phyloP scores from a whole-genome alignment of 2,888 invertebrate species.

The Neoascia interrupta region DNA sequence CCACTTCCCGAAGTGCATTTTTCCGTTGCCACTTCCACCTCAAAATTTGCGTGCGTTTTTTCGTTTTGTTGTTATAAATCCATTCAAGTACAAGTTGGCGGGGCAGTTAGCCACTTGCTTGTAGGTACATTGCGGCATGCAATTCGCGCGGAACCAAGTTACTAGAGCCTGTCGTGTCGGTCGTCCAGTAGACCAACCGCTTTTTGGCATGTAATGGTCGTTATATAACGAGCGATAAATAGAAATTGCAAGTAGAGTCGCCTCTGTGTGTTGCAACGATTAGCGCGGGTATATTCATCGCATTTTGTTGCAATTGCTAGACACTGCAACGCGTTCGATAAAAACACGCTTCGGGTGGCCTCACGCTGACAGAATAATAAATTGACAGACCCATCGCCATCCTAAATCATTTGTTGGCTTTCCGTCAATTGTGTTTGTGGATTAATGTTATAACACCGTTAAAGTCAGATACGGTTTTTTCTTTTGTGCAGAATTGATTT shows the following conservation, averaged over 20 bases:
- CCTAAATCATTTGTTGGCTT: not conserved
- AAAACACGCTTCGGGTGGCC: too few relatives aligned
- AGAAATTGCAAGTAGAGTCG: slow-evolving; percentile 55
- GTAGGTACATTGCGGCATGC: slow-evolving; percentile 23
- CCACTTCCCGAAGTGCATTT: slow-evolving; percentile 60
- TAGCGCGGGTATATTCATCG: slow-evolving; percentile 17
- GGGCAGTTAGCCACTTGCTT: slow-evolving; percentile 21
- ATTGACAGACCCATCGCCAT: slow-evolving; percentile 39
- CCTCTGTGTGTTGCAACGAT: slow-evolving; percentile 46
- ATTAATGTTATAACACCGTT: slow-evolving; percentile 1
- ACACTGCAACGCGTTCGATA: slow-evolving; percentile 34
- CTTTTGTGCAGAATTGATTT: slow-evolving; percentile 13
- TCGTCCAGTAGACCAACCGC: slow-evolving; percentile 37
- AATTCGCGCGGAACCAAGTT: slow-evolving; percentile 61
- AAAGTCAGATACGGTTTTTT: slow-evolving; percentile 40
- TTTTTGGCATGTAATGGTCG: slow-evolving; percentile 25
- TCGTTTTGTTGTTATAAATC: too few relatives aligned
- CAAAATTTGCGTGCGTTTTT: slow-evolving; percentile 7
- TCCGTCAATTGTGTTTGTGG: slow-evolving; percentile 10
- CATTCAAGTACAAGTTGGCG: slow-evolving; percentile 45
- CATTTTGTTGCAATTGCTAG: slow-evolving; percentile 44
- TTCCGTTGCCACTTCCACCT: slow-evolving; percentile 12
- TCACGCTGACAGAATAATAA: slow-evolving; percentile 39
- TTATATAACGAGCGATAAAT: slow-evolving; percentile 57
- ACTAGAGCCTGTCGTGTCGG: slow-evolving; percentile 37